Percentiles rank a stretch among this genome's conserved stretches.
Conservation (phyloP, 92 coral and sea anemone species). For the Zoanthus gigantus region DNA sequence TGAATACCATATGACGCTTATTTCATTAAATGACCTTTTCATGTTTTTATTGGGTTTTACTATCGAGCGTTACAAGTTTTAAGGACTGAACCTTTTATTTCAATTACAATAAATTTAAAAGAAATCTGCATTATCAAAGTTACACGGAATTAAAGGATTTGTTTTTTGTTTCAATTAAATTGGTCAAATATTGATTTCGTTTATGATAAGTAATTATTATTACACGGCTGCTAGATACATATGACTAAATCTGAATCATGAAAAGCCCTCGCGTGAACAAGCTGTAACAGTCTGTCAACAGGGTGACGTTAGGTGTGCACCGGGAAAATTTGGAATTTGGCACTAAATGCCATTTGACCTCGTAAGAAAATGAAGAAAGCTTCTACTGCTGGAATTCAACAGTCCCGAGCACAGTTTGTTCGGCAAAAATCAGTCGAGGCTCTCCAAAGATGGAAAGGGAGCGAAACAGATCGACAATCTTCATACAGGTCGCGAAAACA, state of each 20-base stretch:
- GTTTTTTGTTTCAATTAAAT: neutral
- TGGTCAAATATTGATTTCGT: neutral
- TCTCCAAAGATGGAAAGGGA: conserved; percentile 65
- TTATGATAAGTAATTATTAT: neutral
- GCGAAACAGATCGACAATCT: conserved; percentile 66
- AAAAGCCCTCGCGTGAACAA: neutral
- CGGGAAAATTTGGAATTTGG: neutral
- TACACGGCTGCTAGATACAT: neutral
- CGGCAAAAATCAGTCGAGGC: conserved; percentile 60
- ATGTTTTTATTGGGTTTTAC: too few relatives aligned
- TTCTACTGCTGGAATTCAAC: conserved; percentile 49
- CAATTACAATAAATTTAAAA: too few relatives aligned
- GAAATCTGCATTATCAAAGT: too few relatives aligned
- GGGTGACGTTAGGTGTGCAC: neutral
- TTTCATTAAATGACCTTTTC: too few relatives aligned
- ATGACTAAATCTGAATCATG: neutral
- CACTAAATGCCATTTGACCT: neutral
- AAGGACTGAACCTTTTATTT: too few relatives aligned
- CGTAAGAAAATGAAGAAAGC: conserved; percentile 64
- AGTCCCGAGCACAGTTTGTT: conserved; percentile 68
- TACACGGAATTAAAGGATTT: neutral
- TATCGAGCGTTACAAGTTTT: too few relatives aligned
- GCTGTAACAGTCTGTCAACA: conserved; percentile 20
- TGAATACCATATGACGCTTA: too few relatives aligned
- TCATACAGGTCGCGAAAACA: conserved; percentile 48